Conservation (phyloP, 2,888 invertebrate species). For the Cheilosia vulpina region DNA sequence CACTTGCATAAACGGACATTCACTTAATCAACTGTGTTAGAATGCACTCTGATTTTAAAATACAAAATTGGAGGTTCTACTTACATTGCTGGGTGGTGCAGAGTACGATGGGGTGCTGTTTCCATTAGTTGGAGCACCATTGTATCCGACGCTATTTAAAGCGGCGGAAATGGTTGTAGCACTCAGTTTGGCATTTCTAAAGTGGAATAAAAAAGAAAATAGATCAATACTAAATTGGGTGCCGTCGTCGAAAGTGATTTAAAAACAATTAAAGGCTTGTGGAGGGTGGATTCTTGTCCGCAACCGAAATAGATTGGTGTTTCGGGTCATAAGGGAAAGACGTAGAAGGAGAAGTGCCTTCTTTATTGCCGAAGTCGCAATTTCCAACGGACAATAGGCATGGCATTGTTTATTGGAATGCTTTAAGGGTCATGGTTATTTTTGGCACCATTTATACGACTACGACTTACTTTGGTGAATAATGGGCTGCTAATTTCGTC, state of each 20-base stretch:
- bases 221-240: conserved; percentile 31
- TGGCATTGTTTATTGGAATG: no score
- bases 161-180: conserved; percentile 90
- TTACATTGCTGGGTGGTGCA: conserved; percentile 80
- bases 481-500: no score
- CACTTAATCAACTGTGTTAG: conserved; percentile 61
- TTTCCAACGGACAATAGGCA: no score
- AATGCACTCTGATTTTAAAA: conserved; percentile 53
- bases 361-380: no score
- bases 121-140: conserved; percentile 82
- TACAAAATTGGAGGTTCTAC: conserved; percentile 72
- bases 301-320: conserved; percentile 28
- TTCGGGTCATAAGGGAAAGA: conserved; percentile 16
- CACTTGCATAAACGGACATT: conserved; percentile 7
- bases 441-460: no score
- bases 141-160: conserved; percentile 84
- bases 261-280: conserved; percentile 25
- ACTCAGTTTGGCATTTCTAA: conserved; percentile 88
- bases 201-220: conserved; percentile 71
- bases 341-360: neutral
- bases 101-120: conserved; percentile 78
- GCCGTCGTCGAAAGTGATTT: conserved; percentile 38
- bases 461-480: no score
- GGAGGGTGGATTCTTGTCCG: conserved; percentile 11
- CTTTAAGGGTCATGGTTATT: no score